Percentiles rank a stretch among this genome's conserved stretches.
These are phyloP conservation scores for Premnoplex brunnescens DNA, from an alignment of 2,797 vertebrate genomes.

Conservation along the genomic window DNA sequence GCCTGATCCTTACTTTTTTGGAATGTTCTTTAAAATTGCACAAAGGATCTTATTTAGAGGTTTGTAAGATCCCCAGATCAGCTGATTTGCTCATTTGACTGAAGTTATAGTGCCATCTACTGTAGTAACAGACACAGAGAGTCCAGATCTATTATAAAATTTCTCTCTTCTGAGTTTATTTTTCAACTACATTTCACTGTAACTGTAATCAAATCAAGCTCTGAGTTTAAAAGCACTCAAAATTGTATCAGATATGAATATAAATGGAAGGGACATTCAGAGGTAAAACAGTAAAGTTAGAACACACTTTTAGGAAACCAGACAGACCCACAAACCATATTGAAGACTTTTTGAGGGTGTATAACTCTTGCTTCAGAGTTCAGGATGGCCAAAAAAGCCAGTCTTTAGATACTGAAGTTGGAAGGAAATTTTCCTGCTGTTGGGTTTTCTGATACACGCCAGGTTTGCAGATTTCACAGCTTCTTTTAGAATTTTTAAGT, in stretches of 20 bases:
- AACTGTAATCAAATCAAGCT: not conserved
- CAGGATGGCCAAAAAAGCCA: not conserved
- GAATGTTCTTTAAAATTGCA: not conserved
- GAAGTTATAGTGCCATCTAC: constrained; percentile 60
- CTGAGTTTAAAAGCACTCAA: not conserved
- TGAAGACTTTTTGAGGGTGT: not conserved
- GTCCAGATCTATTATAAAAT: not conserved
- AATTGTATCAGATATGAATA: not conserved
- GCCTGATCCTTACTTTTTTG: not conserved
- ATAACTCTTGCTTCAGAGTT: not conserved
- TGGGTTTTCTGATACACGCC: not conserved
- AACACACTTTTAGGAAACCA: not conserved
- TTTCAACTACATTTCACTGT: not conserved
- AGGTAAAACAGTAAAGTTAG: not conserved
- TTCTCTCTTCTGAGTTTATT: not conserved
- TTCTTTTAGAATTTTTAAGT: not conserved
- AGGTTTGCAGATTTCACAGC: not conserved
- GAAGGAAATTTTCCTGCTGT: not conserved
- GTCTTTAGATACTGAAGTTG: not conserved
- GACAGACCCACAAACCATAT: not conserved
- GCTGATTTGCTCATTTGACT: not conserved
- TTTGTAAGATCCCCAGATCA: not conserved
- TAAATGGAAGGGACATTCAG: not conserved
- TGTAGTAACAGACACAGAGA: not conserved
- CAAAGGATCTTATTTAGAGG: not conserved